Conservation (phyloP, 2,888 invertebrate species). For the Acrobasis consociella region DNA sequence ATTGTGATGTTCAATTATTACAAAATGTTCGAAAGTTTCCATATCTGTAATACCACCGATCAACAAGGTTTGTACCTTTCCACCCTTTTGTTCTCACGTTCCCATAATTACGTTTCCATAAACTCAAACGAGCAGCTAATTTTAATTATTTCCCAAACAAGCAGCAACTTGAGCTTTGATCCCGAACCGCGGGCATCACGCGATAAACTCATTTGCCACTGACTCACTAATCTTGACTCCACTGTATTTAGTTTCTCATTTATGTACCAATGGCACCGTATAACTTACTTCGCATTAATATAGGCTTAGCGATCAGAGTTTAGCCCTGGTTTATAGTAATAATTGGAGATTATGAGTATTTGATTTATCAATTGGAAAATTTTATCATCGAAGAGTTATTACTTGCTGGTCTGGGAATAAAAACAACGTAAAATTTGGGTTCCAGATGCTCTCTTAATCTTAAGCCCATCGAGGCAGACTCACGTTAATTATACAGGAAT, state of each 20-base stretch:
- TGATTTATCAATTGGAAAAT: too few relatives aligned
- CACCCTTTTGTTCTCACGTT: neutral
- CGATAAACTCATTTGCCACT: slow-evolving; percentile 72
- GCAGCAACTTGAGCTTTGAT: slow-evolving; percentile 49
- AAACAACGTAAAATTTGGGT: too few relatives aligned
- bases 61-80: too few relatives aligned
- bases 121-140: slow-evolving; percentile 11
- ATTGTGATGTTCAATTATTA: too few relatives aligned
- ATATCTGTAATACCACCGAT: too few relatives aligned
- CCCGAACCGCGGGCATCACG: slow-evolving; percentile 58
- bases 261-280: slow-evolving; percentile 52
- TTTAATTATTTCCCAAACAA: slow-evolving; percentile 33
- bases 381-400: too few relatives aligned
- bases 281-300: slow-evolving; percentile 43
- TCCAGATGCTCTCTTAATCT: too few relatives aligned
- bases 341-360: slow-evolving; percentile 2
- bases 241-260: slow-evolving; percentile 70
- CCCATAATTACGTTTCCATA: slow-evolving; percentile 1
- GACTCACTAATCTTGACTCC: slow-evolving; percentile 62
- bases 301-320: slow-evolving; percentile 28
- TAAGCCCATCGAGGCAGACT: too few relatives aligned
- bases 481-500: too few relatives aligned
- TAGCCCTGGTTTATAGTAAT: slow-evolving; percentile 6
- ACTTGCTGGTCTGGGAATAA: too few relatives aligned
- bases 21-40: too few relatives aligned